These are phyloP conservation scores for Eubucco bourcierii DNA, from an alignment of 2,113 vertebrate genomes.

Conservation along the genomic window DNA sequence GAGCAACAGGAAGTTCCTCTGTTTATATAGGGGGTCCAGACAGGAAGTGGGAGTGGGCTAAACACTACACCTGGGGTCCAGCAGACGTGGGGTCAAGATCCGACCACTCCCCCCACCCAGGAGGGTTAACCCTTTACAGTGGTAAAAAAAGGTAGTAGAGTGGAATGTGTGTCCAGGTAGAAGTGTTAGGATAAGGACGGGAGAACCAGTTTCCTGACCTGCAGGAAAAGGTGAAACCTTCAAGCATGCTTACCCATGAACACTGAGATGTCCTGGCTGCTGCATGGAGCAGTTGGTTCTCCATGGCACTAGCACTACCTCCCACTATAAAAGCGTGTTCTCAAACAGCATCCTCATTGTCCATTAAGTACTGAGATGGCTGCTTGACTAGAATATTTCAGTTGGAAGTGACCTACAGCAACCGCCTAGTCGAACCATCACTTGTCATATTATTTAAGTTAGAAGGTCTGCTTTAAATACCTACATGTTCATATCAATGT, in stretches of 20 bases:
- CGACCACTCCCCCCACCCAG: no score
- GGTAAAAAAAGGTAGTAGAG: neutral
- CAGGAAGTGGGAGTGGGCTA: no score
- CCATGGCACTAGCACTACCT: neutral
- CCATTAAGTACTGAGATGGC: neutral
- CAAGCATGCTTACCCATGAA: neutral
- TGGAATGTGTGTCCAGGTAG: neutral
- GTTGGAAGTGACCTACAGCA: neutral
- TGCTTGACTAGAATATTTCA: neutral
- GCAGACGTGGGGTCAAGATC: no score
- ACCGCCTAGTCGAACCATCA: neutral
- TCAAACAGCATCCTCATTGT: neutral
- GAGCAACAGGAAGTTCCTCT: no score
- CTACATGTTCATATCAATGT: neutral
- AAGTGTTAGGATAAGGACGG: neutral
- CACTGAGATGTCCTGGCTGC: neutral
- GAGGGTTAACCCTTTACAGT: no score
- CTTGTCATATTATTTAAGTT: neutral
- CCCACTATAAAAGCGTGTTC: neutral
- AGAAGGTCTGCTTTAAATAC: neutral
- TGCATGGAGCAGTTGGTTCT: neutral
- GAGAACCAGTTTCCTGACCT: neutral
- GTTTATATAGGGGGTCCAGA: no score
- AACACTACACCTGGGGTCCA: no score
- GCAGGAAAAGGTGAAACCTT: neutral